Conservation (phyloP, 2,888 invertebrate species). For the Leptopilina syphax region DNA sequence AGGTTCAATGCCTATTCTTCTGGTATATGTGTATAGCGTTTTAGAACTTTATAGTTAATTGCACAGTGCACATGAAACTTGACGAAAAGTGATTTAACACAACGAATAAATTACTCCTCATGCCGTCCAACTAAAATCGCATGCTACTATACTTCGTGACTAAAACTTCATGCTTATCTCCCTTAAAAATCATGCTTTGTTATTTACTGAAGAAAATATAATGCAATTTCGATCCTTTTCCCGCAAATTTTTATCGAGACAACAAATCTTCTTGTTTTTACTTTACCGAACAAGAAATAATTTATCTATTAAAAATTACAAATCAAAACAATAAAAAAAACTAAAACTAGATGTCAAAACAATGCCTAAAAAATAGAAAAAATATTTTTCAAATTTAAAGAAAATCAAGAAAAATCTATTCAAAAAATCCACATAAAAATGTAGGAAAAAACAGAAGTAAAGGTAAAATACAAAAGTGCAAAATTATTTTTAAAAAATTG, state of each 20-base stretch:
- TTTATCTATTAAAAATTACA: no score
- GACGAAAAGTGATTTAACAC: slow-evolving; percentile 38
- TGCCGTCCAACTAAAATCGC: slow-evolving; percentile 32
- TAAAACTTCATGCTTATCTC: slow-evolving; percentile 28
- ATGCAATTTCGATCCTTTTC: not conserved
- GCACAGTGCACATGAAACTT: slow-evolving; percentile 22
- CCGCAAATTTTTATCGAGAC: not conserved
- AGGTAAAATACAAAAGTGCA: no score
- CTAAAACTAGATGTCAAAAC: no score
- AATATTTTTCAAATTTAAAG: no score
- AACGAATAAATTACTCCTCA: slow-evolving; percentile 34
- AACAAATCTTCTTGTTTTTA: not conserved
- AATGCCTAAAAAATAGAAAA: no score
- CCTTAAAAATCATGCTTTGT: not conserved
- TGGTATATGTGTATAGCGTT: not conserved
- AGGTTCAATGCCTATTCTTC: not conserved
- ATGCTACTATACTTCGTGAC: slow-evolving; percentile 35
- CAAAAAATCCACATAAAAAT: no score
- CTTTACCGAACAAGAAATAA: not conserved
- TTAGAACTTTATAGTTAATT: slow-evolving; percentile 17
- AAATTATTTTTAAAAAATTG: not conserved
- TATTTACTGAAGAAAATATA: not conserved
- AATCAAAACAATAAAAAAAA: no score
- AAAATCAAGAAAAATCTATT: no score
- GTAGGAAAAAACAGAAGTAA: no score